Base-by-base conservation (phyloP, 2,113 vertebrate genomes). In the Cyphomyrus discorhynchus region DNA sequence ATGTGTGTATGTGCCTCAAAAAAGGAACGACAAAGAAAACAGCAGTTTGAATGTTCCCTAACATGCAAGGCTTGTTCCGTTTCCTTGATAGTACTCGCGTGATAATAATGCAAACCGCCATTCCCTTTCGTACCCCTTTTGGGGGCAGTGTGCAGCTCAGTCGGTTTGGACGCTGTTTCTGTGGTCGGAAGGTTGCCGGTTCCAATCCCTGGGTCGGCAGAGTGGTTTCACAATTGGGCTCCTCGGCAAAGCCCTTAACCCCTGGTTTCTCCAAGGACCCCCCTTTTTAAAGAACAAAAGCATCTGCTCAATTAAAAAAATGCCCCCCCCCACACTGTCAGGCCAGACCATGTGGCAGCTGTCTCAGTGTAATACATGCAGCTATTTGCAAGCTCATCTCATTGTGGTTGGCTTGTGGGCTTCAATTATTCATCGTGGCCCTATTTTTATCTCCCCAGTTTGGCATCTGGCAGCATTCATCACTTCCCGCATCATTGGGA, bases 391-490 rank as follows among this genome's bases (percentile, higher is more conserved):
- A 86, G 80, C 42, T 91, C 92, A 90, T 92, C 91, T 92, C 90
- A 91, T 91, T 88, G 91, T 89, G 89, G 89, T 89, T 58, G 90
- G 89, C 91, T 49, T 11, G 77, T 87, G 42, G 91, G 84, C 90
- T 88, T 53, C 58, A 46, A 42, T 19, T 21, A 70, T 49, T 86
- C 70, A 91, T 92, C 92, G 92, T 92, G 90, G n/a, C 50, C 86
- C 92, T 94, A 91, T 94, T 94, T 94, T 89, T 91, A 91, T 93
- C 92, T 92, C 91, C 90, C 56, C 91, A 94, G 92, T 93, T 92
- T 93, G 88, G 93, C 95, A 95, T 95, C 94, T 95, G 95, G 93
- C 94, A 92, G 91, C 90, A 11, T 93, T 94, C 92, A 92, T 88
- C 17, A 15, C 88, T 62, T 88, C 42, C 39, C 35, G 27, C n/a